phyloP scores from a whole-genome alignment of 2,888 invertebrate genomes.

The Penaeus monodon region DNA sequence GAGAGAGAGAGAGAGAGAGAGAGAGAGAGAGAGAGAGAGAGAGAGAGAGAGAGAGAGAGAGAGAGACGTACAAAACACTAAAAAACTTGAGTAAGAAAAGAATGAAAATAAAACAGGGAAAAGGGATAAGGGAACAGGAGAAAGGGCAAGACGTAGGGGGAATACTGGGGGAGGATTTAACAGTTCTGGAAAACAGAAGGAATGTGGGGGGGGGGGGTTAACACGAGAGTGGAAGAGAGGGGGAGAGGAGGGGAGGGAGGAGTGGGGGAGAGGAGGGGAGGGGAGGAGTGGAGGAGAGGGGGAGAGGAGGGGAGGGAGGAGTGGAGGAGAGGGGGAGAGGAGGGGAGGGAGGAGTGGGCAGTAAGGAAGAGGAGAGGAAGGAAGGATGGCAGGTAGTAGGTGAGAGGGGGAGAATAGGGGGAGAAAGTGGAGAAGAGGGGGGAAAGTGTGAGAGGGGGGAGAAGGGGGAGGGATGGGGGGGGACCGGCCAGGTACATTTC shows the following conservation, averaged over 20 bases:
- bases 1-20: constrained; percentile 31
- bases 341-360: not conserved
- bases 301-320: not conserved
- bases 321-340: not conserved
- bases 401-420: not conserved
- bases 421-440: not conserved
- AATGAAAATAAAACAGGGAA: too few species aligned
- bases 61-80: not conserved
- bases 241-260: too few species aligned
- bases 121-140: too few species aligned
- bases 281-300: too few species aligned
- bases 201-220: too few species aligned
- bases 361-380: not conserved
- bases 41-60: not conserved
- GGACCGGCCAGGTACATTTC: too few species aligned
- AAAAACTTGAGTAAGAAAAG: too few species aligned
- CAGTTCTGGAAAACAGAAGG: too few species aligned
- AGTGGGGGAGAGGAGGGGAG: too few species aligned
- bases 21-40: constrained; percentile 23
- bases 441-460: not conserved
- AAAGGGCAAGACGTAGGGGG: too few species aligned
- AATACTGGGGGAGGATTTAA: too few species aligned
- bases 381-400: not conserved
- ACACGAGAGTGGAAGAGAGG: too few species aligned
- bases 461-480: not conserved